Percentiles rank a stretch among this genome's conserved stretches.
phyloP scores from a whole-genome alignment of 1,140 invertebrate genomes.

The Zophobas atratus region DNA sequence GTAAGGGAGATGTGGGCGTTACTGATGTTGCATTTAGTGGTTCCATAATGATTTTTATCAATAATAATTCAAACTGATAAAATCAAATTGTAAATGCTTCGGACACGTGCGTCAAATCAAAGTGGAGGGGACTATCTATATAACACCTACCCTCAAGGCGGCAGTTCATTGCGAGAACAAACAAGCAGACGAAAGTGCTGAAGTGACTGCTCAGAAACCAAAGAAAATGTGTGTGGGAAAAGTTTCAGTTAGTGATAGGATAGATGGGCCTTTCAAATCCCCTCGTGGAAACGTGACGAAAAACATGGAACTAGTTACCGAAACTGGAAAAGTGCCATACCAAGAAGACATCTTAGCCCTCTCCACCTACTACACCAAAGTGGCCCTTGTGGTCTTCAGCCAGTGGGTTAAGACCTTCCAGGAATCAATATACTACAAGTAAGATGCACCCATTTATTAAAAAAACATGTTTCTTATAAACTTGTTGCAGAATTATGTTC shows the following conservation, averaged over 20 bases:
- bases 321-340: slow-evolving; percentile 24
- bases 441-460: slow-evolving; percentile 24
- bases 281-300: slow-evolving; percentile 15
- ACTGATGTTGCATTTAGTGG: no score
- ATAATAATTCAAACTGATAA: slow-evolving; percentile 5
- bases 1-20: no score
- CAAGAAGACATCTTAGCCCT: slow-evolving; percentile 52
- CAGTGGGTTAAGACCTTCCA: slow-evolving; percentile 43
- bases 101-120: not conserved
- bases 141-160: slow-evolving; percentile 28
- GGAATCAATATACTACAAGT: slow-evolving; percentile 53
- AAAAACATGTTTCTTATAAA: not conserved
- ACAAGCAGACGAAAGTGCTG: not conserved
- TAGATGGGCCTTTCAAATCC: slow-evolving; percentile 5
- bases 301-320: slow-evolving; percentile 1
- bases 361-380: slow-evolving; percentile 51
- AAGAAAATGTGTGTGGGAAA: slow-evolving; percentile 53
- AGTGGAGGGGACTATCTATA: slow-evolving; percentile 23
- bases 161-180: slow-evolving; percentile 20
- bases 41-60: not conserved
- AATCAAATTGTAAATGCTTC: not conserved
- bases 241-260: slow-evolving; percentile 19
- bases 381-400: slow-evolving; percentile 42
- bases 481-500: slow-evolving; percentile 76
- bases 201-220: slow-evolving; percentile 5